These are phyloP conservation scores for Micromussa lordhowensis DNA, from an alignment of 92 coral and sea anemone species.

Conservation along the genomic window DNA sequence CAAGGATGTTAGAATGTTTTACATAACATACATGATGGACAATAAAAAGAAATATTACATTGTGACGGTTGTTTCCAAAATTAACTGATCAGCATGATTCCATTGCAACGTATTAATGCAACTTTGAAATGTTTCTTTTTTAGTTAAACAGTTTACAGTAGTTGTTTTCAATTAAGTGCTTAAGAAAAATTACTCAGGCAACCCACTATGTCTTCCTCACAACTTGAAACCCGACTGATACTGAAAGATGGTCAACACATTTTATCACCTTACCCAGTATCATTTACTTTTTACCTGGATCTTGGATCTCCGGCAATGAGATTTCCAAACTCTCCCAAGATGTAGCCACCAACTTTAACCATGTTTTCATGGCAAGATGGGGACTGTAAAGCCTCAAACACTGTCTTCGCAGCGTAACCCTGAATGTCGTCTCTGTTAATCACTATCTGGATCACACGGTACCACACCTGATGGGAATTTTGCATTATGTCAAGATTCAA, in stretches of 20 bases:
- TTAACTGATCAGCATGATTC: background rate
- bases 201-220: background rate
- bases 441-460: slow-evolving; percentile 97
- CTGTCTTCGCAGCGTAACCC: slow-evolving; percentile 99
- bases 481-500: background rate
- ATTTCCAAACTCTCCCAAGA: slow-evolving; percentile 99
- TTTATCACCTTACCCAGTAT: no score
- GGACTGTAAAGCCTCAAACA: slow-evolving; percentile 97
- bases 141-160: no score
- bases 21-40: background rate
- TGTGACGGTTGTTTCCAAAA: background rate
- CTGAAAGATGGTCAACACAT: background rate
- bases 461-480: slow-evolving; percentile 81
- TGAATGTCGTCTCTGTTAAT: slow-evolving; percentile 99
- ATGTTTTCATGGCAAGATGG: slow-evolving; percentile 98
- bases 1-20: background rate
- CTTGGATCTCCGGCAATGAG: slow-evolving; percentile 98
- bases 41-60: background rate
- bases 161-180: background rate
- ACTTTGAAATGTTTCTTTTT: no score
- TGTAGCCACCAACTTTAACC: slow-evolving; percentile 98
- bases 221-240: background rate
- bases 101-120: no score
- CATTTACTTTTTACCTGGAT: slow-evolving; percentile 73
- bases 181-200: background rate